These are phyloP conservation scores for Diaphora mendica DNA, from an alignment of 2,888 invertebrate species.

Conservation along the genomic window DNA sequence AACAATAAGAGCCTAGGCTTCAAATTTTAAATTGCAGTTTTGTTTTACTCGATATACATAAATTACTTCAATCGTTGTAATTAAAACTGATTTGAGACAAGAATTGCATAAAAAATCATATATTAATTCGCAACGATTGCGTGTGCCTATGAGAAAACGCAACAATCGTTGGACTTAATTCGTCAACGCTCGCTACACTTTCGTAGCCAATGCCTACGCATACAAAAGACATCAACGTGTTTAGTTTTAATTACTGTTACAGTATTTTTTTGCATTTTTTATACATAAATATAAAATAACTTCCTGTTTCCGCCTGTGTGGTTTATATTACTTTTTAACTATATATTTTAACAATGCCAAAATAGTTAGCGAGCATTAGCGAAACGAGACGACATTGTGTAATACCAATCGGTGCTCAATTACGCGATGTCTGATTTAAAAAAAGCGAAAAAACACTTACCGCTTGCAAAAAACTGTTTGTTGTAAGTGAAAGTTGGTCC, in stretches of 20 bases:
- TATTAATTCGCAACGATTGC: conserved; percentile 36
- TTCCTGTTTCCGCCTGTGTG: conserved; percentile 10
- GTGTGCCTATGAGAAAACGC: conserved; percentile 55
- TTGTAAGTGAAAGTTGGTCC: conserved; percentile 70
- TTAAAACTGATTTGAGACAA: not conserved
- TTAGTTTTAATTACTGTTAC: conserved; percentile 28
- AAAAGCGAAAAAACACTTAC: conserved; percentile 78
- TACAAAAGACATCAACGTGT: conserved; percentile 80
- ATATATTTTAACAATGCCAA: conserved; percentile 48
- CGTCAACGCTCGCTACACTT: conserved; percentile 53
- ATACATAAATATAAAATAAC: not conserved
- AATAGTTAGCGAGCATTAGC: conserved; percentile 62
- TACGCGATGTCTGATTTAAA: conserved; percentile 71
- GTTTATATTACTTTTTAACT: not conserved
- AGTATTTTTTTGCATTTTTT: conserved; percentile 15
- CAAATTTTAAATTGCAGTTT: not conserved
- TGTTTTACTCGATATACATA: not conserved
- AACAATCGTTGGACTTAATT: conserved; percentile 38
- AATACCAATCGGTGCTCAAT: conserved; percentile 64
- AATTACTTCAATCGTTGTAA: not conserved
- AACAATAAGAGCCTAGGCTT: conserved; percentile 23
- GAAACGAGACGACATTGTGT: conserved; percentile 66
- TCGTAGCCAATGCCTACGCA: conserved; percentile 59
- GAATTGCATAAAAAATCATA: not conserved
- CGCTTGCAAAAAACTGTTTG: conserved; percentile 74